Conservation (phyloP, 2,888 invertebrate genomes). For the Cosmia pyralina region DNA sequence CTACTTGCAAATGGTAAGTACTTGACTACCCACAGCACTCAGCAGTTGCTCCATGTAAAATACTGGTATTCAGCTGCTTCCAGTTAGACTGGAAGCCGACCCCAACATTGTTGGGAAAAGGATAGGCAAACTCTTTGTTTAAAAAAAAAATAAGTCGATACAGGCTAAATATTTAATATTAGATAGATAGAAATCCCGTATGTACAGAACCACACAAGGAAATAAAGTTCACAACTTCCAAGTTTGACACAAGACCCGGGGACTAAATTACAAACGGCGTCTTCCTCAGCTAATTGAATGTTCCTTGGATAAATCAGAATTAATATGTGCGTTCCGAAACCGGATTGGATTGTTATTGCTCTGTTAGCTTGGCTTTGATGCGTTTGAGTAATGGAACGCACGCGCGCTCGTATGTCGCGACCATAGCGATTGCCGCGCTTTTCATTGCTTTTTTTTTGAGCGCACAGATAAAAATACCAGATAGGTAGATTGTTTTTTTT, state of each 20-base stretch:
- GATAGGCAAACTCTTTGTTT: neutral
- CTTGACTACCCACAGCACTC: neutral
- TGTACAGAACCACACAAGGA: slow-evolving; percentile 52
- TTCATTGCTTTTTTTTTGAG: slow-evolving; percentile 30
- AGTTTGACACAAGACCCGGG: slow-evolving; percentile 61
- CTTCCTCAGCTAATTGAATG: slow-evolving; percentile 84
- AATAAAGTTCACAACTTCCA: slow-evolving; percentile 44
- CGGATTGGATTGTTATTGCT: slow-evolving; percentile 77
- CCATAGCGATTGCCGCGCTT: slow-evolving; percentile 59
- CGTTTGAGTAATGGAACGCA: slow-evolving; percentile 70
- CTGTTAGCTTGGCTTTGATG: slow-evolving; percentile 75
- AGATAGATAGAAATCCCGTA: neutral
- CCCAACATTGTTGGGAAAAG: neutral
- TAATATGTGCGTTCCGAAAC: slow-evolving; percentile 76
- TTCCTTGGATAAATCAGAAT: slow-evolving; percentile 78
- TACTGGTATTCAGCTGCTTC: neutral
- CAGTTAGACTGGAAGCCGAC: neutral
- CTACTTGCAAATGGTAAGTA: neutral
- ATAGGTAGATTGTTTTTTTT: neutral
- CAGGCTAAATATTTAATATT: neutral
- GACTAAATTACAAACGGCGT: slow-evolving; percentile 75
- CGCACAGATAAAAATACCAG: slow-evolving; percentile 50
- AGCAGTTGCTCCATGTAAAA: neutral
- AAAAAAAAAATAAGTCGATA: neutral
- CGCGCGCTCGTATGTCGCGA: slow-evolving; percentile 64